These are phyloP conservation scores for Drosophila baimaii DNA, from an alignment of 1,140 invertebrate species.

Conservation along the genomic window DNA sequence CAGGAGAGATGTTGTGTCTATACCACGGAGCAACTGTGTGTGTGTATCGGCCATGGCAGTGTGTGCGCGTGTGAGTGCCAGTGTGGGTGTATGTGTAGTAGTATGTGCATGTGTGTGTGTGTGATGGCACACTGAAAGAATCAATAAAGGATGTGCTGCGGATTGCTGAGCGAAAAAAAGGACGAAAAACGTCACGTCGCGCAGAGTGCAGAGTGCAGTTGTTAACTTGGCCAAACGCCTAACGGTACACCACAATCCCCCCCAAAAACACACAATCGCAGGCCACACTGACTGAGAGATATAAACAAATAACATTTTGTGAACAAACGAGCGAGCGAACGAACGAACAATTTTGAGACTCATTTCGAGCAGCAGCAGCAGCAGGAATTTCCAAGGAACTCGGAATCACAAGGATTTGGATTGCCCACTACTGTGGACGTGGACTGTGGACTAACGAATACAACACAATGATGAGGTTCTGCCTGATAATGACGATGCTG, in stretches of 20 bases:
- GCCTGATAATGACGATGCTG: slow-evolving; percentile 60
- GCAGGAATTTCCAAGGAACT: background rate
- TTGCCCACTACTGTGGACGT: slow-evolving; percentile 2
- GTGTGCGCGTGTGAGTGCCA: slow-evolving; percentile 57
- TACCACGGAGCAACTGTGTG: slow-evolving; percentile 31
- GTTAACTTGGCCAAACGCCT: slow-evolving; percentile 26
- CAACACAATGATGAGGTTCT: slow-evolving; percentile 56
- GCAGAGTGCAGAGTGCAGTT: slow-evolving; percentile 28
- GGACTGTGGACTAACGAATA: slow-evolving; percentile 13
- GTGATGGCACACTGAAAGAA: slow-evolving; percentile 75
- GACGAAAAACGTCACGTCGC: slow-evolving; percentile 24
- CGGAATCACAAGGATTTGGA: slow-evolving; percentile 7
- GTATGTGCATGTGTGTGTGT: slow-evolving; percentile 42
- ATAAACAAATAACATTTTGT: slow-evolving; percentile 12
- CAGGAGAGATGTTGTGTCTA: slow-evolving; percentile 43
- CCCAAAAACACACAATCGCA: background rate
- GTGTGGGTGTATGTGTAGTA: slow-evolving; percentile 26
- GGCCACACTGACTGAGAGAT: too few species aligned
- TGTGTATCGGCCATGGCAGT: slow-evolving; percentile 45
- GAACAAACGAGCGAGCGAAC: background rate
- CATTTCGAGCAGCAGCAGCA: background rate
- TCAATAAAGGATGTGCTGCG: slow-evolving; percentile 81
- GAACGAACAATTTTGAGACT: slow-evolving; percentile 5
- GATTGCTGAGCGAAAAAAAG: slow-evolving; percentile 60
- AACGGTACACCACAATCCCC: slow-evolving; percentile 3